Evolutionary conservation across 2,888 invertebrate genomes (phyloP).

Genomic region (Hermodice carunculata): DNA sequence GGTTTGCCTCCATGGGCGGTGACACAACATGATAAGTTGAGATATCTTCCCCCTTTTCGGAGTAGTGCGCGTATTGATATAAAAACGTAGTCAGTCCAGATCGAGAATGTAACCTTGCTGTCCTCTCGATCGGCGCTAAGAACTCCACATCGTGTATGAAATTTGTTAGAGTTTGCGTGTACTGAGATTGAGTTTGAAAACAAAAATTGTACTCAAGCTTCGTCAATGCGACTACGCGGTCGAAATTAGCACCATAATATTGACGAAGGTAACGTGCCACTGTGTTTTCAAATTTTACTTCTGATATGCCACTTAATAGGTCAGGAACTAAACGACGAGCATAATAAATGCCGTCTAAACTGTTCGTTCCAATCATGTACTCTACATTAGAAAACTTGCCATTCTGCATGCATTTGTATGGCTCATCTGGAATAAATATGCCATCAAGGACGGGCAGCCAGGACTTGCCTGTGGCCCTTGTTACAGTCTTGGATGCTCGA

Average conservation of each 20-base stretch:
- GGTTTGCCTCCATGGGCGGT: too few relatives aligned
- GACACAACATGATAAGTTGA: too few relatives aligned
- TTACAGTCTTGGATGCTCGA: not conserved
- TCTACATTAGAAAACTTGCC: slow-evolving; percentile 17
- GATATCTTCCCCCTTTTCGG: too few relatives aligned
- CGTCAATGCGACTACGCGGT: slow-evolving; percentile 6
- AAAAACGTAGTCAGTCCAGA: too few relatives aligned
- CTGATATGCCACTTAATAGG: not conserved
- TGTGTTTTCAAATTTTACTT: slow-evolving; percentile 12
- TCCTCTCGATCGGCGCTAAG: slow-evolving; percentile 5
- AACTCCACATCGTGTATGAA: slow-evolving; percentile 17
- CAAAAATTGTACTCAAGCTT: slow-evolving; percentile 16
- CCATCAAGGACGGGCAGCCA: slow-evolving; percentile 18
- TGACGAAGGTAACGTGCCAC: slow-evolving; percentile 3
- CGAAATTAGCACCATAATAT: slow-evolving; percentile 6
- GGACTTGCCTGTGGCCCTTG: not conserved
- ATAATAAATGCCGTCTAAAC: slow-evolving; percentile 5
- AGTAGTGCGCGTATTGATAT: too few relatives aligned
- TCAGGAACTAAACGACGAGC: slow-evolving; percentile 1
- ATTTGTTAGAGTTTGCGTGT: not conserved
- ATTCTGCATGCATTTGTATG: slow-evolving; percentile 1
- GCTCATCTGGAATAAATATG: slow-evolving; percentile 15
- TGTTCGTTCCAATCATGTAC: slow-evolving; percentile 14
- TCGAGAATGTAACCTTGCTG: too few relatives aligned
- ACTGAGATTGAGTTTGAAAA: slow-evolving; percentile 1